phyloP scores from a whole-genome alignment of 2,113 vertebrate species.

The Fukomys damarensis region DNA sequence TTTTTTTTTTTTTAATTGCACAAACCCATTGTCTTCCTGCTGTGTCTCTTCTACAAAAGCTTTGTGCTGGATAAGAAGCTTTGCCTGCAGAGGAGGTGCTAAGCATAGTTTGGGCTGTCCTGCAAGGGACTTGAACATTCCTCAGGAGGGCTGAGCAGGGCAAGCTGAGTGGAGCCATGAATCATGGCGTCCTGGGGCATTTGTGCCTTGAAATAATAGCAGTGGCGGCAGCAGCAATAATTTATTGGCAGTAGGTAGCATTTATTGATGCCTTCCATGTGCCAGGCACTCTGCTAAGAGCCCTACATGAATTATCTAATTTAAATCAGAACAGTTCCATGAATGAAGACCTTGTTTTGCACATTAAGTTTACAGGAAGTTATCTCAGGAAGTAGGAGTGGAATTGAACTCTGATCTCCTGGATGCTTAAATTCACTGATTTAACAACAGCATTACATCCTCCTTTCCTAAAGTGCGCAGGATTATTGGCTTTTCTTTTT shows the following conservation, averaged over 20 bases:
- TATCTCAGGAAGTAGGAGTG: neutral
- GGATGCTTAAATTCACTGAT: neutral
- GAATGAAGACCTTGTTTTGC: neutral
- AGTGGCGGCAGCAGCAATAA: neutral
- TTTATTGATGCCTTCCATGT: conserved; percentile 53
- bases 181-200: conserved; percentile 45
- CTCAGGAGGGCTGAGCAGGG: conserved; percentile 39
- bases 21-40: neutral
- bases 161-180: conserved; percentile 46
- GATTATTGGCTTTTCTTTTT: neutral
- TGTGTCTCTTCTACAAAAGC: neutral
- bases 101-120: conserved; percentile 12
- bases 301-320: neutral
- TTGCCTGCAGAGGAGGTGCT: neutral
- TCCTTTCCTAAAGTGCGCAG: neutral
- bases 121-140: neutral
- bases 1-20: neutral
- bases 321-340: conserved; percentile 41
- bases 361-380: neutral
- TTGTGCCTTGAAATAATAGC: conserved; percentile 53
- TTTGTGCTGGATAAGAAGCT: neutral
- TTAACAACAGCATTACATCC: neutral
- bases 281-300: neutral
- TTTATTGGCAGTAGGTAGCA: conserved; percentile 63
- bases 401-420: conserved; percentile 1